Evolutionary conservation across 2,113 vertebrate species (phyloP).

Genomic region (Hylia prasina): DNA sequence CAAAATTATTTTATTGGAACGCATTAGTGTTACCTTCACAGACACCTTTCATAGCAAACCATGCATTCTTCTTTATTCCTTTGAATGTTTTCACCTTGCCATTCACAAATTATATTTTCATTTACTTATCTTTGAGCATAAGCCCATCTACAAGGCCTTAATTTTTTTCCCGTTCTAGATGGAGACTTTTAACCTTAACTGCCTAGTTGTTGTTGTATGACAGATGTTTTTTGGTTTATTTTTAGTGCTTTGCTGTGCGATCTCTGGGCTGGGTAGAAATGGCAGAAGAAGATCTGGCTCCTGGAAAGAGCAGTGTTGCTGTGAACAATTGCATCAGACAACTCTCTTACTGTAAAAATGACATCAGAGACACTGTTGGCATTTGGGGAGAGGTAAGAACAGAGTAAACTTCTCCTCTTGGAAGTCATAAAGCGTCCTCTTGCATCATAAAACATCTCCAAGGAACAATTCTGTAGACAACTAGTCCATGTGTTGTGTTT

Average conservation of each 20-base stretch:
- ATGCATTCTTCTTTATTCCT: neutral
- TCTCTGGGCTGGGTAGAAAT: conserved; percentile 98
- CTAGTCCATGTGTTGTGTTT: neutral
- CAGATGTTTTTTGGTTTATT: neutral
- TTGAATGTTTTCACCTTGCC: neutral
- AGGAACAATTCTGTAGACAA: neutral
- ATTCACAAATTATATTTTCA: neutral
- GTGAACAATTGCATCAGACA: conserved; percentile 96
- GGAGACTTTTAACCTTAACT: neutral
- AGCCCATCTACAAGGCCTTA: neutral
- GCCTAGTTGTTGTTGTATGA: neutral
- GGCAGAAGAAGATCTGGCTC: conserved; percentile 88
- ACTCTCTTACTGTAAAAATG: conserved; percentile 96
- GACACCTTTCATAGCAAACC: neutral
- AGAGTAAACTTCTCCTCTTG: neutral
- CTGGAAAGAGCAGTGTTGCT: conserved; percentile 88
- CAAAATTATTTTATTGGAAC: neutral
- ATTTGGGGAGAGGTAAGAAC: conserved; percentile 93
- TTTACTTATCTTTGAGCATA: neutral
- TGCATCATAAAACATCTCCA: neutral
- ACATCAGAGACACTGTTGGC: conserved; percentile 92
- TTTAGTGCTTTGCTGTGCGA: conserved; percentile 89
- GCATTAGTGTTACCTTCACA: neutral
- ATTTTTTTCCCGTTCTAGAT: neutral
- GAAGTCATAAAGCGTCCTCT: neutral